Percentiles rank a stretch among this genome's conserved stretches.
Conservation (phyloP, 2,888 invertebrate genomes). For the Trachelus stipa region DNA sequence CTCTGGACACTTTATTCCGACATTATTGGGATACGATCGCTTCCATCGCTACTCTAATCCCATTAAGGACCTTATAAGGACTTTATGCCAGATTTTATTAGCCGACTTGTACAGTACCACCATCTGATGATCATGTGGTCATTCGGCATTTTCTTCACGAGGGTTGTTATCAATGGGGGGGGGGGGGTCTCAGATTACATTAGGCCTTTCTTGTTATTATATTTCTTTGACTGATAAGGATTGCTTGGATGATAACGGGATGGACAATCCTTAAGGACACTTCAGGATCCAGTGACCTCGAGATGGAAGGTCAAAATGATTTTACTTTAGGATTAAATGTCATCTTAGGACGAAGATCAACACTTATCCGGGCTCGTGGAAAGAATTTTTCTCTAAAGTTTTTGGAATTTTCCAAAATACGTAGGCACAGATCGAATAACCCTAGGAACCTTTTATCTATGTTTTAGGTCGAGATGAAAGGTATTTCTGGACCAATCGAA, state of each 20-base stretch:
- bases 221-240: not conserved
- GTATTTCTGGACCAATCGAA: conserved; percentile 83
- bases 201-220: not conserved
- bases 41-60: not conserved
- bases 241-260: not conserved
- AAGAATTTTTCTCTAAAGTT: not conserved
- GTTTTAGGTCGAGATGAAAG: conserved; percentile 80
- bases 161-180: not conserved
- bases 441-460: conserved; percentile 7
- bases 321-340: not conserved
- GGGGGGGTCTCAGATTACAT: not conserved
- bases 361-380: too few species aligned
- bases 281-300: not conserved
- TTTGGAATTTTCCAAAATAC: not conserved
- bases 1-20: not conserved
- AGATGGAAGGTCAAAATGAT: too few species aligned
- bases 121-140: not conserved
- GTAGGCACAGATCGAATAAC: not conserved
- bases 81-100: not conserved
- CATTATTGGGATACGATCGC: not conserved
- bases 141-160: not conserved
- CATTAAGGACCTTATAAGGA: not conserved
- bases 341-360: not conserved
- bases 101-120: not conserved
- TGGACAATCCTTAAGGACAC: not conserved